Base-by-base conservation (phyloP, 23 tunicate genomes). In the Trididemnum miniatum region DNA sequence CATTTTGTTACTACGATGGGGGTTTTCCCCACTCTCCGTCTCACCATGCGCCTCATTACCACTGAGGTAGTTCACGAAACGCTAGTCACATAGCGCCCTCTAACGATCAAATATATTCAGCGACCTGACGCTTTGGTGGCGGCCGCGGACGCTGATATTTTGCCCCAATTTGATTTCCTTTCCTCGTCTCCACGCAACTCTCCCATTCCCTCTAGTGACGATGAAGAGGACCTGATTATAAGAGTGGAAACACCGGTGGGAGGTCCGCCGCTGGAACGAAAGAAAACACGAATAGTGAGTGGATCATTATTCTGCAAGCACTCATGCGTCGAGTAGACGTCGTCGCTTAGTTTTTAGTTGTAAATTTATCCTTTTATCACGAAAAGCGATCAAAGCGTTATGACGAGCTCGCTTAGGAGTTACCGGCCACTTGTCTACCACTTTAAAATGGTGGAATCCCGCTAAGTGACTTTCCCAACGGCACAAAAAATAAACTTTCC, bases 121-220 rank as follows among this genome's bases (percentile, higher is more conserved):
- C 65, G 95, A 24, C 95, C 95, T 1, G 95, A 91, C 59, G 65
- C 90, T n/a, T 51, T 91, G 71, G 87, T 81, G 22, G 78, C 79
- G 27, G 69, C 90, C 1, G 76, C 88, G 24, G 83, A 77, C 32
- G 75, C 71, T 28, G 40, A 31, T 32, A 24, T 51, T 33, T 84
- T 91, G 28, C 97, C 97, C 1, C 62, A 35, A 23, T 62, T 90
- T 24, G 96, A 90, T 34, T 62, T 80, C 22, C 51, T 90, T 83
- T 67, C 83, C 1, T 31, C 71, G 30, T 49, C 26, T 0, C 65
- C 72, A 22, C 50, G 24, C 29, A 71, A 51, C 29, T 7, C 28
- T 20, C 31, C 79, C 9, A 20, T 59, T 37, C 38, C 30, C 28
- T 20, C 31, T 9, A 27, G 60, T 57, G 44, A 5, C 7, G 71